Evolutionary conservation across 1,140 invertebrate genomes (phyloP), one percentile per base, ranked within the genome.

Genomic region (Zaprionus africanus): DNA sequence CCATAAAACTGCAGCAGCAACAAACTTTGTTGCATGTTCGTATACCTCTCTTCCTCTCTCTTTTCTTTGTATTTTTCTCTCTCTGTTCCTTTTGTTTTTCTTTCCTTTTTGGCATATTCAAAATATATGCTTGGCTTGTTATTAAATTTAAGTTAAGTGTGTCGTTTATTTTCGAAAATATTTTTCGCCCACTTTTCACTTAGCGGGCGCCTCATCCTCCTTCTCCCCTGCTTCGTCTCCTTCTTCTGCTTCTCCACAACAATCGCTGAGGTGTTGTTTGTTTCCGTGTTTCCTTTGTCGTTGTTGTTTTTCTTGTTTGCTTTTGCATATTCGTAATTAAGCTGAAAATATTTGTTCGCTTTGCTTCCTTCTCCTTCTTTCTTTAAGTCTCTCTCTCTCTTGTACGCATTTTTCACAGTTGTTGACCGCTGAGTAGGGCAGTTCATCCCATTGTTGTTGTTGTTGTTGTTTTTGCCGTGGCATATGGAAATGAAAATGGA

Each of bases 361-460:
- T 31, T 59, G 24, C 60, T 17, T 26, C 51, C 49, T 54, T 22
- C 56, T 34, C 17, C 41, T 11, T 49, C 54, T n/a, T 7, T 26
- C 15, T 2, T 26, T 13, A 19, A 1, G 49, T n/a, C 12, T 19
- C 12, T 15, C 34, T 57, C 51, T 63, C 28, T 28, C 26, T 43
- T 31, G 26, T n/a, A 51, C 66, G 65, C 65, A 46, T 46, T 19
- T 43, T 46, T 17, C 41, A 56, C 54, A 66, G 76, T 53, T 82
- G 62, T 70, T 80, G 72, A 84, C 81, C 81, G 77, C 81, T 70
- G 81, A 83, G 64, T 81, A 70, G 81, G 81, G 26, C 77, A 83
- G 71, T 75, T 69, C 62, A 38, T 43, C 22, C 24, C 22, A 5
- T 31, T 56, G 17, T 22, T 36, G 36, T 28, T 59, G 56, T 51